A percentile compares a stretch with the other conserved stretches of the same genome.
phyloP scores from a whole-genome alignment of 2,888 invertebrate genomes.

The Megalurothrips usitatus region DNA sequence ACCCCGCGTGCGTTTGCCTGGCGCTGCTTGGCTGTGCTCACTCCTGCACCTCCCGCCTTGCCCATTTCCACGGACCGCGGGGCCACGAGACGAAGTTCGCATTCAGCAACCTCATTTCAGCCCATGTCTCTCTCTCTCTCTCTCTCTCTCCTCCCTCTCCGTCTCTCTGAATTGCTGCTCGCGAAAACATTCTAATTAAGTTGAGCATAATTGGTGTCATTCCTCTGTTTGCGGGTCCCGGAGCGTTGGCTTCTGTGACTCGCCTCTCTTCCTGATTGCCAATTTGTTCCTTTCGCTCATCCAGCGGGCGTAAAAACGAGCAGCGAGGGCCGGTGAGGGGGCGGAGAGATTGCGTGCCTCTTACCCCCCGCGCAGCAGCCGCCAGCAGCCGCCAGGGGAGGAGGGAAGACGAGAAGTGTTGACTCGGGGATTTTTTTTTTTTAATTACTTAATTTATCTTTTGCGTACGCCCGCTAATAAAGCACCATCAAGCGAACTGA shows the following conservation, averaged over 20 bases:
- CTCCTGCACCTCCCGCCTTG: not conserved
- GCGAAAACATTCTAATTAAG: slow-evolving; percentile 26
- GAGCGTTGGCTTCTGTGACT: not conserved
- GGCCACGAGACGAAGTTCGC: not conserved
- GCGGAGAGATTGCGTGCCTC: not conserved
- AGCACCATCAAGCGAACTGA: slow-evolving; percentile 67
- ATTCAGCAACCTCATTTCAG: not conserved
- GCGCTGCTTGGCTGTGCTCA: no score
- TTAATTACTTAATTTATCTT: slow-evolving; percentile 22
- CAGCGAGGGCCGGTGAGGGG: not conserved
- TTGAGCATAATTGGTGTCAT: slow-evolving; percentile 24
- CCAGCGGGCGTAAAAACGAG: slow-evolving; percentile 19
- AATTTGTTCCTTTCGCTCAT: slow-evolving; percentile 23
- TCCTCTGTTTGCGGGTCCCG: slow-evolving; percentile 1
- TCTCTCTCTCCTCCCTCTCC: not conserved
- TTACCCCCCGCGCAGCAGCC: not conserved
- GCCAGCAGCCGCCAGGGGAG: not conserved
- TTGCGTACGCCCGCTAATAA: slow-evolving; percentile 47
- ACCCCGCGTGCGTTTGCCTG: no score
- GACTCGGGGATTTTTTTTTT: not conserved
- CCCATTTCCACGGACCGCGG: not conserved
- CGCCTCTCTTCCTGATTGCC: slow-evolving; percentile 18
- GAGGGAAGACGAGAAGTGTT: not conserved
- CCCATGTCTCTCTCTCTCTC: not conserved
- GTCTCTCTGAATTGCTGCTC: not conserved